A percentile compares a stretch with the other conserved stretches of the same genome.
phyloP scores from a whole-genome alignment of 1,140 invertebrate genomes.

The Bombus sibiricus region DNA sequence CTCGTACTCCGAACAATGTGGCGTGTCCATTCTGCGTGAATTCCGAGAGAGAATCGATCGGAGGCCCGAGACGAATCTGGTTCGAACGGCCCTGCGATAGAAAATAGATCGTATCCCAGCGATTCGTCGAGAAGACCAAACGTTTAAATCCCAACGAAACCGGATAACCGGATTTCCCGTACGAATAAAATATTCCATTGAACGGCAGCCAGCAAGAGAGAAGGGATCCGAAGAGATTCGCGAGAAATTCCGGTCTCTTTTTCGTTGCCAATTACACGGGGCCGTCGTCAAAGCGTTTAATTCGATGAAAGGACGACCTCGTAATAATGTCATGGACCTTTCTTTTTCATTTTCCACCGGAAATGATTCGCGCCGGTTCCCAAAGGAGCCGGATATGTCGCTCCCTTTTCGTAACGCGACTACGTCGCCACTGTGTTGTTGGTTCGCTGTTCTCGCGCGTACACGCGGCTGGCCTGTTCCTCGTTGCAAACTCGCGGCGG shows the following conservation, averaged over 20 bases:
- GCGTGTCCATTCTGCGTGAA: constrained; percentile 3
- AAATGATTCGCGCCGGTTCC: constrained; percentile 44
- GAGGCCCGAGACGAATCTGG: neutral
- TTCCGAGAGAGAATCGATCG: neutral
- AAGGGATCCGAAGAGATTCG: neutral
- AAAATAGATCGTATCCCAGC: neutral
- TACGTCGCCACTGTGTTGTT: no score
- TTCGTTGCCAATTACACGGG: constrained; percentile 18
- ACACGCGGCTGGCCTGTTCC: neutral
- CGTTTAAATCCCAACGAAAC: constrained; percentile 6
- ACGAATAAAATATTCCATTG: constrained; percentile 18
- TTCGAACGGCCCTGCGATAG: neutral
- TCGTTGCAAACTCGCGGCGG: no score
- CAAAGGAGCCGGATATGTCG: constrained; percentile 22
- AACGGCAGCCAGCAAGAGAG: no score
- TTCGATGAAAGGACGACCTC: constrained; percentile 27
- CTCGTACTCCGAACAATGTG: constrained; percentile 1
- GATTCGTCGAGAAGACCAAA: neutral
- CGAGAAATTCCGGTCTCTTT: constrained; percentile 5
- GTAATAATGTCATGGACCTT: constrained; percentile 20
- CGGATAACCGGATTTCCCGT: constrained; percentile 12
- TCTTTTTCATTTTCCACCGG: constrained; percentile 16
- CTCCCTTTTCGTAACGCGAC: constrained; percentile 8
- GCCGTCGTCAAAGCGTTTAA: constrained; percentile 30
- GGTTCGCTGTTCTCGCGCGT: neutral